phyloP scores from a whole-genome alignment of 2,113 vertebrate genomes.

The Alligator mississippiensis region DNA sequence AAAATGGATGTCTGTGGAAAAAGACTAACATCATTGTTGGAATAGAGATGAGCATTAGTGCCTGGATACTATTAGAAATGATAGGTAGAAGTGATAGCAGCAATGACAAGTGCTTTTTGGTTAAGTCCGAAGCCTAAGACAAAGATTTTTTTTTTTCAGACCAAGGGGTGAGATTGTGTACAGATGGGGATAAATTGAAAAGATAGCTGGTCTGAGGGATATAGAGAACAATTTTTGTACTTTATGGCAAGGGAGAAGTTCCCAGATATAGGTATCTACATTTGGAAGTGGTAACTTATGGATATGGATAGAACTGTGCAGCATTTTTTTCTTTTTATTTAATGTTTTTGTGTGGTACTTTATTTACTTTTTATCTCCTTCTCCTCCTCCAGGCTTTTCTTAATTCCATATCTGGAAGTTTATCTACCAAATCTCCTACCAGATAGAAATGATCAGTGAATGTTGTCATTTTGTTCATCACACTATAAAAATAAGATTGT shows the following conservation, averaged over 20 bases:
- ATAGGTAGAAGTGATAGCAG: neutral
- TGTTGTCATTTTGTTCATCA: neutral
- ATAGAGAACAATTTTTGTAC: neutral
- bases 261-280: neutral
- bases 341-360: neutral
- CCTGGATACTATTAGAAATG: neutral
- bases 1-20: neutral
- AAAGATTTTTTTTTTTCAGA: neutral
- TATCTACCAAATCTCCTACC: neutral
- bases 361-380: neutral
- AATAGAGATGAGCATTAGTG: neutral
- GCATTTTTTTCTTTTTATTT: neutral
- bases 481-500: neutral
- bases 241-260: neutral
- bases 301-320: neutral
- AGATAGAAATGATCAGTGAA: neutral
- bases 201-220: neutral
- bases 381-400: neutral
- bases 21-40: neutral
- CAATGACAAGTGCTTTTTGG: neutral
- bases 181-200: accelerated
- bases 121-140: neutral
- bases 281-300: neutral
- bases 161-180: neutral
- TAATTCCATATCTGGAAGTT: neutral